Evolutionary conservation across 2,888 invertebrate species (phyloP).

Genomic region (Drosophila villosipedis): DNA sequence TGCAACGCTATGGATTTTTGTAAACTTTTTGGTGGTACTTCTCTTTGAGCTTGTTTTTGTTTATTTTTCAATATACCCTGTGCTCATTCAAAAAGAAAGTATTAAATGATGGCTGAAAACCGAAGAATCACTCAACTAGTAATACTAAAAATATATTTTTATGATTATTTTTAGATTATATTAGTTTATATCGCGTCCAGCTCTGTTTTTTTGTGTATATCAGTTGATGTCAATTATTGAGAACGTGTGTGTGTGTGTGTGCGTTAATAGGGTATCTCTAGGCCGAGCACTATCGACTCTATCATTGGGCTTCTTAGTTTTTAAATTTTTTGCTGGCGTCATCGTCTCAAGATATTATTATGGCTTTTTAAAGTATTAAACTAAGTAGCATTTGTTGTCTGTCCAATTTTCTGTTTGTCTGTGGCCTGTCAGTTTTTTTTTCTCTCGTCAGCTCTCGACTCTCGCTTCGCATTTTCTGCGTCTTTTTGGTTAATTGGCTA

Average conservation of each 20-base stretch:
- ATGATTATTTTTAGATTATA: neutral
- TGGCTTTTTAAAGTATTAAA: constrained; percentile 79
- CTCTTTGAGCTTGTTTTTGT: constrained; percentile 7
- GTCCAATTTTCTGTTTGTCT: constrained; percentile 21
- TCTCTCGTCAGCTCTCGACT: constrained; percentile 25
- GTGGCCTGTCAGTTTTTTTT: constrained; percentile 32
- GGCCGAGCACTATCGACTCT: neutral
- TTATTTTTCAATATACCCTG: constrained; percentile 1
- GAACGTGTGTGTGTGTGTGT: neutral
- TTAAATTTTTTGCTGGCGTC: constrained; percentile 53
- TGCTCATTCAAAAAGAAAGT: neutral
- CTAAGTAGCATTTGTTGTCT: constrained; percentile 67
- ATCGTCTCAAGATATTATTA: constrained; percentile 64
- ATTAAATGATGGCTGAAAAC: neutral
- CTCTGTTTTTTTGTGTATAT: too few relatives aligned
- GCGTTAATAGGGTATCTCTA: neutral
- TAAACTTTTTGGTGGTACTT: constrained; percentile 16
- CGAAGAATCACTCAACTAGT: neutral
- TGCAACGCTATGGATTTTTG: constrained; percentile 27
- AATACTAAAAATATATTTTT: neutral
- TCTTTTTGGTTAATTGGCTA: constrained; percentile 82
- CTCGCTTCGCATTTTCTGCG: constrained; percentile 75
- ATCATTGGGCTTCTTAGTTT: constrained; percentile 18
- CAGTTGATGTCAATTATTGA: too few relatives aligned
- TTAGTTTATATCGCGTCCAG: neutral